Evolutionary conservation across 2,888 invertebrate species (phyloP).

Genomic region (Polyommatus iphigenia): DNA sequence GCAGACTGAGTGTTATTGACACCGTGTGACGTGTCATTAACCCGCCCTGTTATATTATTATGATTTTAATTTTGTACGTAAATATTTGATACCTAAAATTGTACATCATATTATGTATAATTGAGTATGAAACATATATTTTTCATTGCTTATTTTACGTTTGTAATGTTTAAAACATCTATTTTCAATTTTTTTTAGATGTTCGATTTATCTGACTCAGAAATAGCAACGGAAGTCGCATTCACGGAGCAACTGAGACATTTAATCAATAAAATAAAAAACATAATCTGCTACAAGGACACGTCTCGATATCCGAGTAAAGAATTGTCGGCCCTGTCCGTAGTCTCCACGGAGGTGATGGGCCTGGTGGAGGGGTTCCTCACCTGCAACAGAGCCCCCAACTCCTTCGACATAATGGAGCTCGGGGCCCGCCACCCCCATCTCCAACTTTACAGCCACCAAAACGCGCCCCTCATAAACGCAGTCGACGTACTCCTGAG

Average conservation of each 20-base stretch:
- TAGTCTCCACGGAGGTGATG: conserved; percentile 81
- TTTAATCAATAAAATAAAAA: conserved; percentile 74
- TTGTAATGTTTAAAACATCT: not conserved
- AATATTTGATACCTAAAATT: not conserved
- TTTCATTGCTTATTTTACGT: not conserved
- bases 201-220: conserved; percentile 83
- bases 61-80: not conserved
- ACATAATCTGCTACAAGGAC: conserved; percentile 69
- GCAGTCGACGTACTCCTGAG: conserved; percentile 73
- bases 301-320: conserved; percentile 72
- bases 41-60: not conserved
- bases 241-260: conserved; percentile 84
- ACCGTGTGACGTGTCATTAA: not conserved
- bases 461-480: conserved; percentile 74
- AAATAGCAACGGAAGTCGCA: conserved; percentile 83
- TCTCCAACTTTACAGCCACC: conserved; percentile 71
- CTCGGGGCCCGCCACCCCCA: conserved; percentile 70
- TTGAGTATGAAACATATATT: not conserved
- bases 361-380: conserved; percentile 82
- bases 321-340: conserved; percentile 79
- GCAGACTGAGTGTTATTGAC: conserved; percentile 2
- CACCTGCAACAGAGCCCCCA: conserved; percentile 70
- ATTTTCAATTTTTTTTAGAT: conserved; percentile 73
- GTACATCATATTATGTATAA: not conserved
- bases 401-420: conserved; percentile 73